A percentile compares a stretch with the other conserved stretches of the same genome.
Conservation (phyloP, 2,797 vertebrate genomes). For the Choloepus didactylus region DNA sequence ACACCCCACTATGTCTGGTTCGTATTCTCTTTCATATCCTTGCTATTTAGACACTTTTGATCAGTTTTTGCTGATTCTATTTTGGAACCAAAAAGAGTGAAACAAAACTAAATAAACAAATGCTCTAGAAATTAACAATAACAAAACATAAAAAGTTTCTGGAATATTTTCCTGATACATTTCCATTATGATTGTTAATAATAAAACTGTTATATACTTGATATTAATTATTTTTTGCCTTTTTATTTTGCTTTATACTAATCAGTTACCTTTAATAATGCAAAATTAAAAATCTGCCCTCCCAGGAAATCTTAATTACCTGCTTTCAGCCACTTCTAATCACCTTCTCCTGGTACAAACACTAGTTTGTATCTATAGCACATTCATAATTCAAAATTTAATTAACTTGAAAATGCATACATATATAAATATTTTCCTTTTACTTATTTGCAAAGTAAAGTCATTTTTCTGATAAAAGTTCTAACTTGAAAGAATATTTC, state of each 20-base stretch:
- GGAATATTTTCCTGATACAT: neutral
- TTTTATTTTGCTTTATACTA: neutral
- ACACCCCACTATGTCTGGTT: neutral
- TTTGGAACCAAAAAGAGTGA: neutral
- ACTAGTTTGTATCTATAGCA: neutral
- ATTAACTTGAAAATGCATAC: neutral
- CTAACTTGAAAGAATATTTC: no score
- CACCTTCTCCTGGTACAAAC: neutral
- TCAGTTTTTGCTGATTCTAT: neutral
- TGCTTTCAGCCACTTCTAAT: neutral
- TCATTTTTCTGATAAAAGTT: neutral
- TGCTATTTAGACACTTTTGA: neutral
- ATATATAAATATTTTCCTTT: neutral
- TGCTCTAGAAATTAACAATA: neutral
- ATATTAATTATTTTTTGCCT: neutral
- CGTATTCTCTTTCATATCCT: neutral
- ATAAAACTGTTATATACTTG: neutral
- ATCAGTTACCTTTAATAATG: neutral
- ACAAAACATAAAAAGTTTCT: neutral
- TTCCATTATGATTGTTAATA: neutral
- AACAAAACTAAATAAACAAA: neutral
- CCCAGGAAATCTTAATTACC: neutral
- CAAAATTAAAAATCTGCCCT: neutral
- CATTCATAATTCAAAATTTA: neutral
- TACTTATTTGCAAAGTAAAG: neutral